Percentiles rank a stretch among this genome's conserved stretches.
Conservation (phyloP, 2,797 vertebrate species). For the Hemibagrus guttatus region DNA sequence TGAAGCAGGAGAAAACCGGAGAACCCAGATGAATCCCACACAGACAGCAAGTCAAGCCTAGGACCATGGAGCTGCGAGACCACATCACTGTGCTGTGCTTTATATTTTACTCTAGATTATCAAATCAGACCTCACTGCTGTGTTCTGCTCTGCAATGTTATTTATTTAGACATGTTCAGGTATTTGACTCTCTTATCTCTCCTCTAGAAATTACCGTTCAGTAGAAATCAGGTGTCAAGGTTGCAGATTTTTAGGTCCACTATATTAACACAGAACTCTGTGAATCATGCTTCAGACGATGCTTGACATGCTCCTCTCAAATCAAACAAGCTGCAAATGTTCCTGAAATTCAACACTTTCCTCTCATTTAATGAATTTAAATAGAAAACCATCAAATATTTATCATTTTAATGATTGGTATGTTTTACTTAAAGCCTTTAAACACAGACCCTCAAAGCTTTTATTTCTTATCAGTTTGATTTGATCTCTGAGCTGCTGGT, state of each 20-base stretch:
- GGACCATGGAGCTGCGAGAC: background rate
- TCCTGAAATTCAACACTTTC: background rate
- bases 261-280: background rate
- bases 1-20: background rate
- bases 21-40: background rate
- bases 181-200: background rate
- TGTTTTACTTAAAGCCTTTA: background rate
- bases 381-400: background rate
- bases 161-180: background rate
- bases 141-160: background rate
- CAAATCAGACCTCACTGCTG: background rate
- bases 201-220: background rate
- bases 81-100: background rate
- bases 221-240: background rate
- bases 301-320: background rate
- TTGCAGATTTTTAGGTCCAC: background rate
- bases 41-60: too few species aligned
- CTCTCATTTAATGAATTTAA: background rate
- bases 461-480: background rate
- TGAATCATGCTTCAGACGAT: background rate
- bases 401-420: background rate
- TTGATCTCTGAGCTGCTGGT: background rate
- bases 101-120: background rate
- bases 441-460: background rate
- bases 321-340: background rate